Evolutionary conservation across 1,140 invertebrate genomes (phyloP), one percentile per base, ranked within the genome.

Genomic region (Lordiphosa mommai): DNA sequence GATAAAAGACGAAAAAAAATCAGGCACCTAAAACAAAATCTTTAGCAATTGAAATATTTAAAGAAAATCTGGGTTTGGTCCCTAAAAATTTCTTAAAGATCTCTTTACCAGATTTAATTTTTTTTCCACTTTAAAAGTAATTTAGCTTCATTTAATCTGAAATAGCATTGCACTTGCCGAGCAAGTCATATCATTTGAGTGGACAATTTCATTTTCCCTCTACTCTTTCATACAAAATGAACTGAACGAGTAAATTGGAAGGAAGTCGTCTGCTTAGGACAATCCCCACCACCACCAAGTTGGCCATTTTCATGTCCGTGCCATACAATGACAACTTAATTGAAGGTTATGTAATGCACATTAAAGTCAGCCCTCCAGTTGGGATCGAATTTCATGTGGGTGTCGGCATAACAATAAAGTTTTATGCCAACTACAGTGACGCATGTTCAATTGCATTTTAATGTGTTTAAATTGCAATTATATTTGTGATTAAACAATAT

Each of bases 291-390:
- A 23, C 20, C 20, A 23, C 3, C 20, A 27, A 41, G 4, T 30
- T 14, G 34, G 13, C 49, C 14, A 36, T 37, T 57, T 38, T 27
- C 44, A 38, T 51, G 52, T 38, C 14, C 51, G 36, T 64, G 37
- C 32, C 57, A 57, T 47, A 63, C 63, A 58, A 71, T 67, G 58
- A 67, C 61, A 67, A 57, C 51, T 71, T 82, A 71, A 80, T 80
- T 74, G 61, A 74, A 80, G 70, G 53, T 57, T 63, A 53, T 74
- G 52, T 40, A 23, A 23, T 23, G 20, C 20, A 23, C 20, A 23
- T 23, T 23, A 23, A 23, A 23, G 20, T 20, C 3, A 20, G 17
- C 17, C 4, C 57, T 48, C 37, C 41, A 48, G 47, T 30, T 14
- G 30, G 38, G 27, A 44, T 7, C 9, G 13, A 40, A 51, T 33